Evolutionary conservation across 2,888 invertebrate species (phyloP).

Genomic region (Dolichomitus sp.): DNA sequence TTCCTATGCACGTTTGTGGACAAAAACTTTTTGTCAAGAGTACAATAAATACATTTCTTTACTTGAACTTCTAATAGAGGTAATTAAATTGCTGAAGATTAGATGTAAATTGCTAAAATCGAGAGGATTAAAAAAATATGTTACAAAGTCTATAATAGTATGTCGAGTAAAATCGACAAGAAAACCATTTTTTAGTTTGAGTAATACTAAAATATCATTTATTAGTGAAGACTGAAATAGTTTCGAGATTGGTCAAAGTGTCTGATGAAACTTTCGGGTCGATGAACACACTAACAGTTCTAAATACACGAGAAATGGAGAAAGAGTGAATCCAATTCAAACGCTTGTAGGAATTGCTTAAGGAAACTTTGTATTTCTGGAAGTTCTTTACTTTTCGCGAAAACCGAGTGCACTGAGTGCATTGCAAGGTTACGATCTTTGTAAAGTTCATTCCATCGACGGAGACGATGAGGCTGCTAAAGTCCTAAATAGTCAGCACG

Average conservation of each 20-base stretch:
- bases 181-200: neutral
- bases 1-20: no score
- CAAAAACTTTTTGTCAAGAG: no score
- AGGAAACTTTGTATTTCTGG: conserved; percentile 42
- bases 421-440: conserved; percentile 66
- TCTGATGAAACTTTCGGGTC: neutral
- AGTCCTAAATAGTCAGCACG: conserved; percentile 50
- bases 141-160: no score
- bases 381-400: conserved; percentile 41
- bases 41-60: no score
- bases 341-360: conserved; percentile 32
- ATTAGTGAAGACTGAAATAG: neutral
- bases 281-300: neutral
- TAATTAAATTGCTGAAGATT: no score
- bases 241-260: neutral
- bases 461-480: conserved; percentile 44
- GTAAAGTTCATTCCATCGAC: conserved; percentile 66
- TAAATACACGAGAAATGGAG: conserved; percentile 6
- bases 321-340: conserved; percentile 46
- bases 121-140: no score
- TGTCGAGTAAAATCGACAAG: no score
- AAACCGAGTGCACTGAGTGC: conserved; percentile 36
- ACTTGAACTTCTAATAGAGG: no score
- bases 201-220: neutral
- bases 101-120: no score